Base-by-base conservation (phyloP, 2,797 vertebrate species). In the Mustela erminea region DNA sequence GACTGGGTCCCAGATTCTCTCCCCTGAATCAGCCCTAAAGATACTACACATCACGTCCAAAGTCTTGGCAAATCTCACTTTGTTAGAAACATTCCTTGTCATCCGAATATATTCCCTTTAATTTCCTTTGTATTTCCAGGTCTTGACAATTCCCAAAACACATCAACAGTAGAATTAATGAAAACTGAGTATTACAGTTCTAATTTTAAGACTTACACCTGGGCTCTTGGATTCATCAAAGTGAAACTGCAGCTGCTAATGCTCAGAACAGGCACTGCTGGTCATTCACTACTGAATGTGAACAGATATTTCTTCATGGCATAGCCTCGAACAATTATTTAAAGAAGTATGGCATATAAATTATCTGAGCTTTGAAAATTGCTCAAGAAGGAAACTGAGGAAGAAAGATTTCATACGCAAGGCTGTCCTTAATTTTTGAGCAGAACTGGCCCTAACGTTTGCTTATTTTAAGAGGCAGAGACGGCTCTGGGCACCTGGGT, bases 331-430 rank as follows among this genome's bases (percentile, higher is more conserved):
- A 62, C 17, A 87, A 20, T 38, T 87, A 54, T n/a, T 82, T 70
- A 87, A 75, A 78, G 38, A 92, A 92, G 18, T 72, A 11, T 10
- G 80, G 56, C 27, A 58, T 15, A 15, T 29, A 72, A 89, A 87
- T 87, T 83, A 87, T 60, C 66, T 38, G 35, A 83, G 14, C n/a
- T 90, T 95, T 87, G 23, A 87, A 95, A 93, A 95, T 1, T n/a
- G 52, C 23, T 35, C 52, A 87, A 87, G 35, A 68, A 93, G 14
- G 14, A 95, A 93, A 90, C 21, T 64, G 46, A 81, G 43, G n/a
- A 62, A 80, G 85, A 72, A 72, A 46, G 23, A 29, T 43, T 60
- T 23, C 20, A 91, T 77, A 66, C 3, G 88, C 14, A 64, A 95
- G 23, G n/a, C 64, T 35, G 29, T 89, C 46, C 27, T 94, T 80